Conservation (phyloP, 2,888 invertebrate genomes). For the Agriopis leucophaearia region DNA sequence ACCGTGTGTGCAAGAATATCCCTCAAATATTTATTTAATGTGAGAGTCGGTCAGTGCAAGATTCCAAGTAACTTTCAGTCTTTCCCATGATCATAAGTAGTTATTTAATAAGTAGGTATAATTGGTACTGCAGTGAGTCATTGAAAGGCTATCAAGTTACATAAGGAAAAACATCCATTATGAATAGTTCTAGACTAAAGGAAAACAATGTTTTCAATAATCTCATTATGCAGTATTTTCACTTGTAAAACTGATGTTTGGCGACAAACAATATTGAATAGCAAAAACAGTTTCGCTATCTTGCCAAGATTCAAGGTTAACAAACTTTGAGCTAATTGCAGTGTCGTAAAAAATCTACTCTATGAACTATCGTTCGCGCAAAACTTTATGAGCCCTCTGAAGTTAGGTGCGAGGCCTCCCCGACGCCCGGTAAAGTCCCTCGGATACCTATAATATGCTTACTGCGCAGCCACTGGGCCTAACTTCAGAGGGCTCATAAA, state of each 20-base stretch:
- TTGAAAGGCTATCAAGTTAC: conserved; percentile 2
- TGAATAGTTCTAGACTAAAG: not conserved
- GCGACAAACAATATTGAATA: conserved; percentile 4
- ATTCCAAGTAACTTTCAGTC: too few species aligned
- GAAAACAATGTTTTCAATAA: conserved; percentile 6
- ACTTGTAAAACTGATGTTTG: not conserved
- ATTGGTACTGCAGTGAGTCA: not conserved
- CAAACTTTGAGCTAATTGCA: conserved; percentile 10
- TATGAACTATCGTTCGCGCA: conserved; percentile 5
- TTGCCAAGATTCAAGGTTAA: conserved; percentile 10
- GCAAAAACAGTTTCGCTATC: not conserved
- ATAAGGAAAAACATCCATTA: conserved; percentile 5
- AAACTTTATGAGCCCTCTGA: too few species aligned
- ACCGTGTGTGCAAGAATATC: too few species aligned
- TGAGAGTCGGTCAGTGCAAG: too few species aligned
- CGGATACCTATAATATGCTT: too few species aligned
- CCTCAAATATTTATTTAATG: too few species aligned
- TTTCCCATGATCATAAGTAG: not conserved
- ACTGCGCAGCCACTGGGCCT: too few species aligned
- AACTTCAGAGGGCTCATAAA: too few species aligned
- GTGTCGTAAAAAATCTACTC: conserved; percentile 4
- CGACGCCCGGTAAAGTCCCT: too few species aligned
- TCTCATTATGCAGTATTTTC: not conserved
- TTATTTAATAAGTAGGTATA: not conserved
- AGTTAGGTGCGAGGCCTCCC: too few species aligned